Evolutionary conservation across 2,888 invertebrate species (phyloP), one percentile per base, ranked within the genome.

Genomic region (Dyspetes luteomarginatus): DNA sequence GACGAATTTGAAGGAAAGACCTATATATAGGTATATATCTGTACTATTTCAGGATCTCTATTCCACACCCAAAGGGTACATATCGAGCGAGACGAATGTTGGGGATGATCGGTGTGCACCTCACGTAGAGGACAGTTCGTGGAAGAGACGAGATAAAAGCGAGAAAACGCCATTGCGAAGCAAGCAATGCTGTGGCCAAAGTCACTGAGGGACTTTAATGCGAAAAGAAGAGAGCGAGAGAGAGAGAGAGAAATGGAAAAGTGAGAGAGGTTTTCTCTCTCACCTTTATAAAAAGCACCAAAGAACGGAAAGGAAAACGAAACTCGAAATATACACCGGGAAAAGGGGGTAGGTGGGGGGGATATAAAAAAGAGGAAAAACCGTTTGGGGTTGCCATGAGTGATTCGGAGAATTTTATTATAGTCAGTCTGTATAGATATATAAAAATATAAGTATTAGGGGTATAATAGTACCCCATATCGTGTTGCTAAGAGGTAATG

Each of bases 71-170:
- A 85, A 84, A 87, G 88, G 90, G 87, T 89, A 88, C 87, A 88
- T 89, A 90, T 90, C 90, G 91, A 90, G 90, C 90, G 91, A 89
- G 86, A 12, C 0, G 89, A 89, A 90, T 88, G 90, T 89, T 87
- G 90, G 88, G 90, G 88, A 89, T 88, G 88, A 87, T 91, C 89
- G 88, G 87, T 85, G 89, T 91, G 87, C 91, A 87, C 86, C 89
- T 91, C 91, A 91, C 91, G 91, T 91, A 91, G 85, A 84, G 84
- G 81, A 83, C 81, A 82, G 82, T 64, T 75, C 78, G 68, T 64
- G 78, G 50, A 72, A 78, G 72, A 73, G 69, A 68, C 58, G 60
- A 69, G 55, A 68, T 60, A 45, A 67, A 62, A 68, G 73, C 50
- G 78, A 80, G 79, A 65, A 79, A 80, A 75, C 50, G 62, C 72